Percentiles rank a stretch among this genome's conserved stretches.
Evolutionary conservation across 2,888 invertebrate genomes (phyloP).

Genomic region (Drosophila paramelanica): DNA sequence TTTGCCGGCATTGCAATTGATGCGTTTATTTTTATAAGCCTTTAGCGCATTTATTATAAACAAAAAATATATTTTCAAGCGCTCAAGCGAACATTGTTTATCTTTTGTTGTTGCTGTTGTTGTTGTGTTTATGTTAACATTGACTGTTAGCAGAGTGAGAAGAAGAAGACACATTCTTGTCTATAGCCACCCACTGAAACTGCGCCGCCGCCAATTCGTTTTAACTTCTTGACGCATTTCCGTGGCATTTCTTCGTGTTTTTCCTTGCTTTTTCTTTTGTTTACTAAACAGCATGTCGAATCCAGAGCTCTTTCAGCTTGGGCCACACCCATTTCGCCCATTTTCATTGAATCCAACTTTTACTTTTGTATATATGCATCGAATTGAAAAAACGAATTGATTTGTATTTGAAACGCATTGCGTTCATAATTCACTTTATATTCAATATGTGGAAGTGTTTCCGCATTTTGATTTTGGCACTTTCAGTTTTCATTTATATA

Average conservation of each 20-base stretch:
- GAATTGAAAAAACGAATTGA: conserved; percentile 64
- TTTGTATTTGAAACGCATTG: conserved; percentile 50
- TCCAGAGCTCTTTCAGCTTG: conserved; percentile 10
- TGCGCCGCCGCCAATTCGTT: conserved; percentile 15
- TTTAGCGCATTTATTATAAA: conserved; percentile 74
- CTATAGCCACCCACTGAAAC: conserved; percentile 45
- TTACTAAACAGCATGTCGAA: conserved; percentile 67
- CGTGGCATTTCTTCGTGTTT: conserved; percentile 41
- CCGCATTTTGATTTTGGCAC: conserved; percentile 67
- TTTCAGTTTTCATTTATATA: conserved; percentile 61
- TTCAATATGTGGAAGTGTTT: conserved; percentile 49
- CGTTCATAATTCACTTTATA: conserved; percentile 63
- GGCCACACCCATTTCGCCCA: conserved; percentile 28
- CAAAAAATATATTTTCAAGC: conserved; percentile 56
- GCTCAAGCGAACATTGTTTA: conserved; percentile 39
- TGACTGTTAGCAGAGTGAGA: conserved; percentile 55
- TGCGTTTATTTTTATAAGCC: conserved; percentile 76
- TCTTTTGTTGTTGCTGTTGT: conserved; percentile 17
- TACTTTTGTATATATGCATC: conserved; percentile 52
- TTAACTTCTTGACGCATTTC: conserved; percentile 66
- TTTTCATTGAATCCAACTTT: conserved; percentile 49
- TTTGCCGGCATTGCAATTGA: conserved; percentile 53
- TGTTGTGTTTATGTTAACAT: conserved; percentile 73
- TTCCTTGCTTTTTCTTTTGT: conserved; percentile 17
- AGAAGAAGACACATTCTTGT: neutral